phyloP scores from a whole-genome alignment of 2,113 vertebrate genomes.

The Oncorhynchus kisutch region DNA sequence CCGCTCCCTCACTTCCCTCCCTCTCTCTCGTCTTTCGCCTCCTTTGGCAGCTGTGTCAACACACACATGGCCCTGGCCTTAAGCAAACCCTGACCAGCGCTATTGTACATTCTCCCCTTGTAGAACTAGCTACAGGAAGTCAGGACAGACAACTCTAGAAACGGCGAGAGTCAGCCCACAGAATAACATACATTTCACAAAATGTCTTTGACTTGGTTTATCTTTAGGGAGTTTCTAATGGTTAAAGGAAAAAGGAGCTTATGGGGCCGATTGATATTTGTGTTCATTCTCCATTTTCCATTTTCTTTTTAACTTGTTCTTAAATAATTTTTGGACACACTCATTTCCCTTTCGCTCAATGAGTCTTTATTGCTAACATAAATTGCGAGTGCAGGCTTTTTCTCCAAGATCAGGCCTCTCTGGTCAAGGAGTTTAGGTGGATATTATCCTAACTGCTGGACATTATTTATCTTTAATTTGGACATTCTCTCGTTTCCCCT shows the following conservation, averaged over 20 bases:
- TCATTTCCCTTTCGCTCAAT: conserved; percentile 46
- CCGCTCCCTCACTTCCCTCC: conserved; percentile 21
- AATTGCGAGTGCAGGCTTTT: conserved; percentile 61
- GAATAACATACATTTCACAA: conserved; percentile 68
- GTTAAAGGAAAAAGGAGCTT: not conserved
- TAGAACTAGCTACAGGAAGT: conserved; percentile 49
- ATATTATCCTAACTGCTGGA: conserved; percentile 72
- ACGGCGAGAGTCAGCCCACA: conserved; percentile 60
- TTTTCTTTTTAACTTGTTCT: conserved; percentile 5
- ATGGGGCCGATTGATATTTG: conserved; percentile 5
- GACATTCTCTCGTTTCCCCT: conserved; percentile 71
- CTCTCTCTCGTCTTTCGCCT: not conserved
- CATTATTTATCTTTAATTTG: conserved; percentile 76
- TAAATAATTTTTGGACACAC: conserved; percentile 38
- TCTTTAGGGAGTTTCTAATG: not conserved
- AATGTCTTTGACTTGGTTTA: conserved; percentile 33
- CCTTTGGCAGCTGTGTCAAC: conserved; percentile 76
- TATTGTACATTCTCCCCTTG: conserved; percentile 57
- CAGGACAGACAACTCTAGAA: conserved; percentile 62
- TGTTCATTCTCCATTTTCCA: conserved; percentile 1
- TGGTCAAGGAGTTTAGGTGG: conserved; percentile 57
- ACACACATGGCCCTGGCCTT: conserved; percentile 60
- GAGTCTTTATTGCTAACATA: conserved; percentile 63
- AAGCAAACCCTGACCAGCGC: conserved; percentile 66
- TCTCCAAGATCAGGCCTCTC: conserved; percentile 27